phyloP scores from a whole-genome alignment of 2,888 invertebrate species.

The Ophonus ardosiacus region DNA sequence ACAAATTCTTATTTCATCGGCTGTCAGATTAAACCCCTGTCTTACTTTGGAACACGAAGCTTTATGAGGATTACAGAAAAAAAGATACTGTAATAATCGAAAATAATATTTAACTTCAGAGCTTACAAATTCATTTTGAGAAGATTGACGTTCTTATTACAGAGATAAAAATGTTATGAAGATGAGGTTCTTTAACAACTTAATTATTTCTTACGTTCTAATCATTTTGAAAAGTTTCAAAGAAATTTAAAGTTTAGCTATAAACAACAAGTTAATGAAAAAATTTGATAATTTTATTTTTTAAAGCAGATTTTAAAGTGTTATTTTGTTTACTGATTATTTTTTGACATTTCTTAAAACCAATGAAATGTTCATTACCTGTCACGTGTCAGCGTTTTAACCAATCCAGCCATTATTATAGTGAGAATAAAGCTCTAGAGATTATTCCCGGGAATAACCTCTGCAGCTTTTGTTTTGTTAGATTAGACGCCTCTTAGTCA shows the following conservation, averaged over 20 bases:
- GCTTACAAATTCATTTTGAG: background rate
- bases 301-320: too few species aligned
- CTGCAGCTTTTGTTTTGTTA: too few species aligned
- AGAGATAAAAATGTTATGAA: slow-evolving; percentile 2
- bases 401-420: too few species aligned
- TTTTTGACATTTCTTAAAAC: too few species aligned
- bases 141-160: background rate
- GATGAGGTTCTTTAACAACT: background rate
- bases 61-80: slow-evolving; percentile 14
- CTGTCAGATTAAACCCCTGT: background rate
- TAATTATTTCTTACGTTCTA: background rate
- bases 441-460: too few species aligned
- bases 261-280: too few species aligned
- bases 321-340: too few species aligned
- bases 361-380: too few species aligned
- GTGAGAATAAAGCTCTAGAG: too few species aligned
- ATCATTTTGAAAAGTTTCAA: background rate
- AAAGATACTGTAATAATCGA: slow-evolving; percentile 7
- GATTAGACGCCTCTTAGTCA: too few species aligned
- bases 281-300: too few species aligned
- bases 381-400: too few species aligned
- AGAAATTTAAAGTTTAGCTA: background rate
- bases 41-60: background rate
- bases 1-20: background rate
- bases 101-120: slow-evolving; percentile 13